Evolutionary conservation across 2,888 invertebrate genomes (phyloP).

Genomic region (Melanostoma scalare): DNA sequence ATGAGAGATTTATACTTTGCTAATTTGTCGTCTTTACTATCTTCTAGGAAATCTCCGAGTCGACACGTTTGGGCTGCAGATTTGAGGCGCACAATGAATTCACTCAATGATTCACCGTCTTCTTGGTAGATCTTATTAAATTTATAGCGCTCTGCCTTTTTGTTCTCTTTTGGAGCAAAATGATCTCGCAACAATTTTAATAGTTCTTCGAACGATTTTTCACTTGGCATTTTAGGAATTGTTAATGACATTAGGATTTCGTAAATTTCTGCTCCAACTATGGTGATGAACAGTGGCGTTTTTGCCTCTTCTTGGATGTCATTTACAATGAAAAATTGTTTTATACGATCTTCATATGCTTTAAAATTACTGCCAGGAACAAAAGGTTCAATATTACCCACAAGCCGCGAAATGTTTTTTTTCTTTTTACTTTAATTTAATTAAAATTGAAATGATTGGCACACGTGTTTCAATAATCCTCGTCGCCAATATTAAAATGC

Average conservation of each 20-base stretch:
- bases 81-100: constrained; percentile 44
- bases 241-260: too few species aligned
- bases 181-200: constrained; percentile 26
- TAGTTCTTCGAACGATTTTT: constrained; percentile 37
- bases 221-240: background rate
- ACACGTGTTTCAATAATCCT: too few species aligned
- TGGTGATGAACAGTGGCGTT: constrained; percentile 37
- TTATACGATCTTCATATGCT: too few species aligned
- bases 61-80: background rate
- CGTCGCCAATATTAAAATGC: too few species aligned
- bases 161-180: background rate
- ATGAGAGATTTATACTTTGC: constrained; percentile 11
- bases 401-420: too few species aligned
- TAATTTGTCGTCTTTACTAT: background rate
- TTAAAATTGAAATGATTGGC: too few species aligned
- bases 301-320: constrained; percentile 29
- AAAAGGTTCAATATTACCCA: too few species aligned
- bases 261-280: constrained; percentile 11
- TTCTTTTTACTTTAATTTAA: too few species aligned
- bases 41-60: constrained; percentile 21
- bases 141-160: constrained; percentile 44
- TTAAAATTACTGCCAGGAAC: too few species aligned
- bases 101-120: constrained; percentile 32
- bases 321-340: constrained; percentile 27
- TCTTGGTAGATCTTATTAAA: constrained; percentile 44